Evolutionary conservation across 2,888 invertebrate genomes (phyloP), one percentile per base, ranked within the genome.

Genomic region (Acanthopleura granulata): DNA sequence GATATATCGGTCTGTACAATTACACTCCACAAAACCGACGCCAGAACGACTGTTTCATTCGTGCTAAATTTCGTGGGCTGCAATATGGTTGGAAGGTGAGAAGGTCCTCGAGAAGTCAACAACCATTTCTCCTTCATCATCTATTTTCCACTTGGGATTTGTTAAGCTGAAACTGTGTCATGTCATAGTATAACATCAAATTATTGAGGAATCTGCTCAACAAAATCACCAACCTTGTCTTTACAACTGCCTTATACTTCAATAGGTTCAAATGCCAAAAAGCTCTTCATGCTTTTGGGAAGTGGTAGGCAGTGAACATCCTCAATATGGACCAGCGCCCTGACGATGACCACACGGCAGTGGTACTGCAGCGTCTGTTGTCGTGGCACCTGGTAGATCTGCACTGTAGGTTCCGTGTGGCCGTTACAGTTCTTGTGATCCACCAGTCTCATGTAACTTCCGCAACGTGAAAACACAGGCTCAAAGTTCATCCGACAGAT

Each of bases 371-470:
- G 62, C 70, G 73, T 73, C 40, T 80, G 72, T 15, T 69, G 61
- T 18, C 79, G 76, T 9, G 81, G 81, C 66, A 81, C 74, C 77
- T 81, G 81, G 25, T 80, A 81, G 29, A 81, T 74, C 25, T 77
- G 72, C 40, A 81, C 77, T 14, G 62, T 73, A 9, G 75, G 73
- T n/a, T 72, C 73, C 25, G 72, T 73, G 16, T 76, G 73, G 11
- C 49, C 51, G 22, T 29, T 50, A 29, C 49, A 61, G 18, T 16
- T 30, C 70, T 77, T 78, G 69, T 80, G 78, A 25, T 80, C 77
- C 22, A 81, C 57, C 14, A 80, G 61, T 15, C 80, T 70, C 80
- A 81, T 81, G 69, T 74, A 80, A 62, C 79, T 80, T 72, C 80
- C 77, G 51, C 81, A 81, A 22, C 74, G 72, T 22, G 81, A 81